Conservation (phyloP, 2,888 invertebrate genomes). For the Megaustenia siamemsis region DNA sequence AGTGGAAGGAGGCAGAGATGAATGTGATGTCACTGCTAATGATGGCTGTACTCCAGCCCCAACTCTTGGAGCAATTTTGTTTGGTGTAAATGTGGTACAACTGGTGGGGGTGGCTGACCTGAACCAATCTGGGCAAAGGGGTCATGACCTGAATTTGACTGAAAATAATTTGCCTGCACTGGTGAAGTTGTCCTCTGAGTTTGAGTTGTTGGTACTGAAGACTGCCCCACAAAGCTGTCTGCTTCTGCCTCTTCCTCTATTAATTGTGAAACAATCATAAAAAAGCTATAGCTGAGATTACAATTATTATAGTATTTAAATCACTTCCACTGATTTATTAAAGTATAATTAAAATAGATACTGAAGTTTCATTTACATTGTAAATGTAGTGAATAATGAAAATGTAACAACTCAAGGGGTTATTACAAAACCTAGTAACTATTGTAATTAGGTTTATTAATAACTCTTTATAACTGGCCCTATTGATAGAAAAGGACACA, state of each 20-base stretch:
- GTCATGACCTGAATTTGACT: conserved; percentile 59
- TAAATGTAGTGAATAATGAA: too few relatives aligned
- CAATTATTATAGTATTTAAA: too few relatives aligned
- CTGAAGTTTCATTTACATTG: too few relatives aligned
- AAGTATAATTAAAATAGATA: too few relatives aligned
- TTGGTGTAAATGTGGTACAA: background rate
- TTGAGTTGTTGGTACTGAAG: conserved; percentile 59
- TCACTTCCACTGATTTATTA: too few relatives aligned
- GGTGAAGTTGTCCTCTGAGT: background rate
- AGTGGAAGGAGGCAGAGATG: conserved; percentile 20
- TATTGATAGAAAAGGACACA: too few relatives aligned
- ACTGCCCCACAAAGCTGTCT: conserved; percentile 79
- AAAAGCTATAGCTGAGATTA: too few relatives aligned
- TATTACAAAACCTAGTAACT: too few relatives aligned
- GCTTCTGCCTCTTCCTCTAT: conserved; percentile 80
- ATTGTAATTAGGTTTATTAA: too few relatives aligned
- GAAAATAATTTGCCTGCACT: conserved; percentile 45
- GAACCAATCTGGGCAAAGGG: conserved; percentile 72
- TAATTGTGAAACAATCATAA: background rate
- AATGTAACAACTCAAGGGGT: too few relatives aligned
- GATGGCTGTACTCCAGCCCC: background rate
- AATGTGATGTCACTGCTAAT: background rate
- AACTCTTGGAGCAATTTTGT: conserved; percentile 29
- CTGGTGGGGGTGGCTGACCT: conserved; percentile 30
- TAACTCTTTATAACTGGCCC: too few relatives aligned